Conservation (phyloP, 2,113 vertebrate species). For the Heterocephalus glaber region DNA sequence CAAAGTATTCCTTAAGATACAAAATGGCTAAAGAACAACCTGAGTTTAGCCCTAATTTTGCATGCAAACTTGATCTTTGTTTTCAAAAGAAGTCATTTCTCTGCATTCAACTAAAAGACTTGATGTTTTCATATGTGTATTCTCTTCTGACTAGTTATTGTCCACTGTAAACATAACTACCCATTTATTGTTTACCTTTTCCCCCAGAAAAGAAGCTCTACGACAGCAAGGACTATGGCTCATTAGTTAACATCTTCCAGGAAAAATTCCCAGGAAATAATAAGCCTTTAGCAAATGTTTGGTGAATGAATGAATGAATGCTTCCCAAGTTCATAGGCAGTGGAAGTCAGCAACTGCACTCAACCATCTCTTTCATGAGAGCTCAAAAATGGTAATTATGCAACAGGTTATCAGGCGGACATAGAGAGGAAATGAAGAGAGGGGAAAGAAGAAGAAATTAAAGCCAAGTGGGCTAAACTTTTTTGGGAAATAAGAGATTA, state of each 20-base stretch:
- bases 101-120: neutral
- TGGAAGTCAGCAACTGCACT: neutral
- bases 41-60: neutral
- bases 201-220: neutral
- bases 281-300: neutral
- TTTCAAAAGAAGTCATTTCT: neutral
- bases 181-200: neutral
- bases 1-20: neutral
- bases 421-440: neutral
- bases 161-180: neutral
- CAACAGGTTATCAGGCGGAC: neutral
- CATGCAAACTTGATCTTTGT: neutral
- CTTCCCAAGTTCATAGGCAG: neutral
- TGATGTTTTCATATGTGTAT: neutral
- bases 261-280: slow-evolving; percentile 1
- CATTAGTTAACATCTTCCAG: neutral
- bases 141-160: neutral
- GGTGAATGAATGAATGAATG: neutral
- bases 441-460: neutral
- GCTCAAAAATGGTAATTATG: neutral
- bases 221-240: neutral
- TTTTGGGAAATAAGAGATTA: neutral
- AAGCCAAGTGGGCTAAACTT: neutral
- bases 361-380: neutral
- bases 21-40: neutral